These are phyloP conservation scores for Steatornis caripensis DNA, from an alignment of 2,113 vertebrate genomes.

Conservation along the genomic window DNA sequence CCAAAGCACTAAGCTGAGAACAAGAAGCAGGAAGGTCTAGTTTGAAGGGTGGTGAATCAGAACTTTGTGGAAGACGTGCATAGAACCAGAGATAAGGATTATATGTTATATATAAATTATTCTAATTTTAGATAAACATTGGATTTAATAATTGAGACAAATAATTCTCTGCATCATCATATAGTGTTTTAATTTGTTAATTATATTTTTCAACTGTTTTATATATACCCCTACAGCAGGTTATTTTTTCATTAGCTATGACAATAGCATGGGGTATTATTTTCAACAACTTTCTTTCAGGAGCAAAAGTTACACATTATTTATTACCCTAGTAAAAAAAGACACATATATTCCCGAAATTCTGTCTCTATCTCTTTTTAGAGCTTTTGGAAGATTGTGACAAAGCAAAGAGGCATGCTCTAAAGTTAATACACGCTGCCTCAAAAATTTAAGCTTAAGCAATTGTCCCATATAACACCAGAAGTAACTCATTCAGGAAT, in stretches of 20 bases:
- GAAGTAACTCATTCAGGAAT: not conserved
- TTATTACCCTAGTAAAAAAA: not conserved
- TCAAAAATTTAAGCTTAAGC: not conserved
- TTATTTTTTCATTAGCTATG: not conserved
- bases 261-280: not conserved
- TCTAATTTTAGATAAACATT: not conserved
- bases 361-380: not conserved
- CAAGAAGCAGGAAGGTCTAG: not conserved
- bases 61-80: not conserved
- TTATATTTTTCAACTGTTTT: not conserved
- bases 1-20: not conserved
- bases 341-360: not conserved
- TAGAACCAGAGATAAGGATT: not conserved
- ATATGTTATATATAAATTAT: not conserved
- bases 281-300: not conserved
- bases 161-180: not conserved
- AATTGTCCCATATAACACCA: not conserved
- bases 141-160: not conserved
- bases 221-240: not conserved
- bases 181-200: not conserved
- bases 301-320: not conserved
- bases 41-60: not conserved
- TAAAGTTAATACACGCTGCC: not conserved
- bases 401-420: not conserved
- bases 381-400: not conserved